Base-by-base conservation (phyloP, 35 echinoderm and acorn worm genomes). In the Heliocidaris tuberculata region DNA sequence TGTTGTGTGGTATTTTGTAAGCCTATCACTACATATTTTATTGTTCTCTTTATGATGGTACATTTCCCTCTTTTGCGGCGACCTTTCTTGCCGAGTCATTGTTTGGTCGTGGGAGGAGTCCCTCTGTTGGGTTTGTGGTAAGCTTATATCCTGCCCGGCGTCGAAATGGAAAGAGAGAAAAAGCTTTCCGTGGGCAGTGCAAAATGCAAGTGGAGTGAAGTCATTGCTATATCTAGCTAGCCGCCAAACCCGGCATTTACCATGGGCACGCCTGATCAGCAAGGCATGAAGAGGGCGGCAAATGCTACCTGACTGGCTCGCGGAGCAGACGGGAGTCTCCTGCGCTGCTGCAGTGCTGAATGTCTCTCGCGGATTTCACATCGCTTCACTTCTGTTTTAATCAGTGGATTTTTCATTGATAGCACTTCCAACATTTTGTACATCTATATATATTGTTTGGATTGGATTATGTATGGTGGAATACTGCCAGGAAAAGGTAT, bases 101-200 rank as follows among this genome's bases (percentile, higher is more conserved):
- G 87, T 89, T 89, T 89, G 10, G 47, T 89, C n/a, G 87, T 89
- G 87, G 87, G 87, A 32, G 87, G 87, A 48, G 87, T 89, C 47
- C 31, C 47, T 89, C 16, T 24, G 87, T 47, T 15, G 29, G 15
- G 24, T 47, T 86, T 89, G 87, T 48, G 87, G 87, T 89, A 89
- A 89, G 47, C 31, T 24, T 89, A 89, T 17, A 89, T 47, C 87
- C 87, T 47, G 87, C 31, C 87, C 15, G 47, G 32, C 47, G 31
- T 88, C 12, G 85, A 86, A 32, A 86, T 29, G 31, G 85, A 86
- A 32, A 86, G 85, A 86, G 85, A 86, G 70, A 86, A 32, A 88
- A 12, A 88, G 86, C 1, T 31, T 17, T 32, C 31, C 17, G 87
- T 32, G 87, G 87, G 87, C 31, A 24, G 87, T 32, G 87, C 47